Conservation (phyloP, 2,113 vertebrate genomes). For the Corythoichthys intestinalis region DNA sequence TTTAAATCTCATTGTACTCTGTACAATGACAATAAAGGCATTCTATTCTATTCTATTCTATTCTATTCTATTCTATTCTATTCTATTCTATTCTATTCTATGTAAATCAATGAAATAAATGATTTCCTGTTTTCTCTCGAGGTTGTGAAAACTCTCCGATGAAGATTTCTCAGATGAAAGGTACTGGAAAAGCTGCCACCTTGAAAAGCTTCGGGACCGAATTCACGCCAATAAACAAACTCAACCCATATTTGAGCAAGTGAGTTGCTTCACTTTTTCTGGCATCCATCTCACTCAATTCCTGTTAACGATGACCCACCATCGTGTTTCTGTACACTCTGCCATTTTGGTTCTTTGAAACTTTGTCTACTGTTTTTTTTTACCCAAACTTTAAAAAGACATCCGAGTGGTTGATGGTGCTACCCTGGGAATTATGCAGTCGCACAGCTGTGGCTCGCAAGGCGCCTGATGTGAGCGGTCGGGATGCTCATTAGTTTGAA, state of each 20-base stretch:
- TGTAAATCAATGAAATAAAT: background rate
- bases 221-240: slow-evolving; percentile 76
- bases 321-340: slow-evolving; percentile 39
- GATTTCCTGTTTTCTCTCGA: slow-evolving; percentile 29
- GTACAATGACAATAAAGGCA: no score
- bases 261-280: slow-evolving; percentile 31
- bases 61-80: no score
- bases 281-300: background rate
- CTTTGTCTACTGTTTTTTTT: slow-evolving; percentile 7
- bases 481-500: slow-evolving; percentile 41
- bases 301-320: slow-evolving; percentile 21
- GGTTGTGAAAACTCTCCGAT: slow-evolving; percentile 43
- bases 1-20: no score
- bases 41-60: no score
- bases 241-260: slow-evolving; percentile 87
- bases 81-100: no score
- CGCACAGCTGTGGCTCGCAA: slow-evolving; percentile 15
- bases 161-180: background rate
- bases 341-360: slow-evolving; percentile 30
- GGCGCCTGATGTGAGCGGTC: slow-evolving; percentile 37
- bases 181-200: background rate
- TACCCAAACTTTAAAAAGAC: slow-evolving; percentile 36
- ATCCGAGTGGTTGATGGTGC: slow-evolving; percentile 15
- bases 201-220: slow-evolving; percentile 44
- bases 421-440: slow-evolving; percentile 35